Evolutionary conservation across 1,140 invertebrate species (phyloP).

Genomic region (Drosophila bocqueti): DNA sequence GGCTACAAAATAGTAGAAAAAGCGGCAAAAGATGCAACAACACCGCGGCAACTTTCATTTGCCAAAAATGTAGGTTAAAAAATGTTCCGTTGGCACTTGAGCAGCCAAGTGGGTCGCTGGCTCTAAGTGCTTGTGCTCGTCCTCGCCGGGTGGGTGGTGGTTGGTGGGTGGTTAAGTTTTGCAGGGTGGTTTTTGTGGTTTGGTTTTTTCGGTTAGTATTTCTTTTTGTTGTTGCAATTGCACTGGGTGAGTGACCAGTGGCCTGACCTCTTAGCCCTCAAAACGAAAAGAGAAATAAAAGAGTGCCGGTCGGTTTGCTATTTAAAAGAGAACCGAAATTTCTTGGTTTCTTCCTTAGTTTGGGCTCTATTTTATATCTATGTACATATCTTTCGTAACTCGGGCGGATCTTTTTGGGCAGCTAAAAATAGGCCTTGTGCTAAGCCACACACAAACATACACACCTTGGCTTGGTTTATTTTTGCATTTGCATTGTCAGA

Average conservation of each 20-base stretch:
- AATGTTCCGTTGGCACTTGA: slow-evolving; percentile 60
- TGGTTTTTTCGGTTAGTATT: slow-evolving; percentile 2
- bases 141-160: not conserved
- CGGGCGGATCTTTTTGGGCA: slow-evolving; percentile 31
- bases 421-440: slow-evolving; percentile 50
- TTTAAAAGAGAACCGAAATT: slow-evolving; percentile 45
- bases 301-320: slow-evolving; percentile 25
- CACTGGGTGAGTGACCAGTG: slow-evolving; percentile 47
- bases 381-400: slow-evolving; percentile 26
- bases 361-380: slow-evolving; percentile 1
- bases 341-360: slow-evolving; percentile 19
- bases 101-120: slow-evolving; percentile 59
- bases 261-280: not conserved
- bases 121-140: slow-evolving; percentile 33
- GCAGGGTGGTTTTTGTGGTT: not conserved
- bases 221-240: slow-evolving; percentile 1
- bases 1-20: not conserved
- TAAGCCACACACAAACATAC: slow-evolving; percentile 10
- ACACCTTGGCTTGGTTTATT: slow-evolving; percentile 62
- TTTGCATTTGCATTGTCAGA: slow-evolving; percentile 56
- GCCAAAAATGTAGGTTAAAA: slow-evolving; percentile 75
- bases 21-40: slow-evolving; percentile 26
- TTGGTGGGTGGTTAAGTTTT: not conserved
- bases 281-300: not conserved
- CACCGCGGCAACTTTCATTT: slow-evolving; percentile 59